Percentiles rank a stretch among this genome's conserved stretches.
Conservation (phyloP, 2,113 vertebrate species). For the Leptobrachium leishanense region DNA sequence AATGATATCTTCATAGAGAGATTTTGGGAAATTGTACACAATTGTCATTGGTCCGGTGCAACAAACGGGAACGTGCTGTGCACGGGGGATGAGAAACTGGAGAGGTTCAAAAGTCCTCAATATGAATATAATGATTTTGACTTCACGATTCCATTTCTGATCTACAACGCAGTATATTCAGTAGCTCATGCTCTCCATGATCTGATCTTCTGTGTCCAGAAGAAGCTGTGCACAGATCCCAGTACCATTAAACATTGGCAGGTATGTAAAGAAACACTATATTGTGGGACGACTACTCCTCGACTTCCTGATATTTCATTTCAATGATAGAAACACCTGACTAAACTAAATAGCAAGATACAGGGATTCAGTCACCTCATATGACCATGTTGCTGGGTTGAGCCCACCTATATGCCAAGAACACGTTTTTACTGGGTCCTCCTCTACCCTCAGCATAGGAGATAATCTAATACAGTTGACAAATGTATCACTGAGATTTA, state of each 20-base stretch:
- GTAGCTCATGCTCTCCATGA: constrained; percentile 19
- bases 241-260: constrained; percentile 12
- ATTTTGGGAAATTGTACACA: neutral
- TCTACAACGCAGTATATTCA: constrained; percentile 27
- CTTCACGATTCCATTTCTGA: neutral
- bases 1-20: neutral
- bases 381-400: too few relatives aligned
- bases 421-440: too few relatives aligned
- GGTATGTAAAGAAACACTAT: constrained; percentile 11
- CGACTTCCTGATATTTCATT: too few relatives aligned
- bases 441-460: too few relatives aligned
- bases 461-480: too few relatives aligned
- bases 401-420: too few relatives aligned
- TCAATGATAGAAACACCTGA: too few relatives aligned
- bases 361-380: too few relatives aligned
- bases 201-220: neutral
- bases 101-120: neutral
- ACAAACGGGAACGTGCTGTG: neutral
- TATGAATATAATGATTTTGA: constrained; percentile 14
- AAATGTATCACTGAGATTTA: too few relatives aligned
- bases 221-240: neutral
- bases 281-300: too few relatives aligned
- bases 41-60: neutral
- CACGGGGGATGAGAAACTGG: neutral
- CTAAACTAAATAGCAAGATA: too few relatives aligned